Evolutionary conservation across 1,140 invertebrate genomes (phyloP).

Genomic region (Drosophila pseudoananassae): DNA sequence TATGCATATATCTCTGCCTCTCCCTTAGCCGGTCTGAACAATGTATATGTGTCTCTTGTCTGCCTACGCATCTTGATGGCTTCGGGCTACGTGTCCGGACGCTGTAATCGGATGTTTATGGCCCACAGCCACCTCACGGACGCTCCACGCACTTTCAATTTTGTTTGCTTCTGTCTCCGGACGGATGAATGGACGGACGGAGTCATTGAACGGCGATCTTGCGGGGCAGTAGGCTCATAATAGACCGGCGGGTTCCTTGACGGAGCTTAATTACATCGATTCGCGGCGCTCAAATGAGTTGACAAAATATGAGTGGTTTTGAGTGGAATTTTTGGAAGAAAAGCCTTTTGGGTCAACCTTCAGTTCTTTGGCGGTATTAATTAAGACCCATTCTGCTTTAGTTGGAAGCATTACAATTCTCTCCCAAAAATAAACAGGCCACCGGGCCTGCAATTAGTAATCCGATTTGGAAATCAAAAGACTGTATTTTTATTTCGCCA

Average conservation of each 20-base stretch:
- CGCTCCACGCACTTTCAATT: constrained; percentile 72
- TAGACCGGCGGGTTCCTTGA: constrained; percentile 49
- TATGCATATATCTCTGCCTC: constrained; percentile 20
- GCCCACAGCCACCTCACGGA: constrained; percentile 57
- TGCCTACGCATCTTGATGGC: constrained; percentile 67
- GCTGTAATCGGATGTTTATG: constrained; percentile 70
- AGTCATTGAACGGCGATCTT: constrained; percentile 10
- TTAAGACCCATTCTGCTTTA: constrained; percentile 34
- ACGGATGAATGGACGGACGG: constrained; percentile 20
- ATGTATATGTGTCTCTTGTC: constrained; percentile 33
- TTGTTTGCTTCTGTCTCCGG: constrained; percentile 34
- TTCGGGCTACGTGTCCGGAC: constrained; percentile 56
- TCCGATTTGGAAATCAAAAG: constrained; percentile 19
- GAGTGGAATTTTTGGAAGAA: constrained; percentile 19
- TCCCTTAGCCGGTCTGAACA: background rate
- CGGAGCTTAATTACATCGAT: constrained; percentile 56
- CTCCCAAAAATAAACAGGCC: constrained; percentile 3
- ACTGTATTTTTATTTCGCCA: constrained; percentile 17
- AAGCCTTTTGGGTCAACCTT: constrained; percentile 51
- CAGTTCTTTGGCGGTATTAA: constrained; percentile 32
- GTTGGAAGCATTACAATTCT: background rate
- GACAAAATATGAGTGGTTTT: constrained; percentile 37
- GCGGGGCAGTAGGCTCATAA: constrained; percentile 15
- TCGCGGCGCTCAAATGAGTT: constrained; percentile 66
- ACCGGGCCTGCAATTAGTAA: constrained; percentile 32